Evolutionary conservation across 1,140 invertebrate species (phyloP).

Genomic region (Trichogramma pretiosum): DNA sequence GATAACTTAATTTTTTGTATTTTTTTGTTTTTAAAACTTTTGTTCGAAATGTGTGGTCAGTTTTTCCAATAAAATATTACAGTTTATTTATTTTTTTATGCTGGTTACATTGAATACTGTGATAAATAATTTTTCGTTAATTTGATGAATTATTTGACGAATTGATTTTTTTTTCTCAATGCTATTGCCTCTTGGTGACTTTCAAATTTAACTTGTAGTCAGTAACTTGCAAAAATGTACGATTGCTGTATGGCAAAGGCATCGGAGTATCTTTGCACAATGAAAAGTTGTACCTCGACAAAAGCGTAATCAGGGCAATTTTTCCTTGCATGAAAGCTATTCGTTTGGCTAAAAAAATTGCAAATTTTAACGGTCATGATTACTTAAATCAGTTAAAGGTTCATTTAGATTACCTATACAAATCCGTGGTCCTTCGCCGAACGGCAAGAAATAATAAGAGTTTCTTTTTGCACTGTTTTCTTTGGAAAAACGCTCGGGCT

Average conservation of each 20-base stretch:
- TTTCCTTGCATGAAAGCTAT: constrained; percentile 43
- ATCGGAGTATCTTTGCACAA: constrained; percentile 9
- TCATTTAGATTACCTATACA: constrained; percentile 42
- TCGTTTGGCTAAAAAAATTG: constrained; percentile 24
- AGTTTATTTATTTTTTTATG: too few relatives aligned
- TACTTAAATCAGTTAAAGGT: neutral
- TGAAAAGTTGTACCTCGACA: constrained; percentile 20
- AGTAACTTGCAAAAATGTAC: neutral
- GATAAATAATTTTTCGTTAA: neutral
- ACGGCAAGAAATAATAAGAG: constrained; percentile 45
- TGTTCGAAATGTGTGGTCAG: too few relatives aligned
- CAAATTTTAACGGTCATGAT: neutral
- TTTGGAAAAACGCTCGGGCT: constrained; percentile 51
- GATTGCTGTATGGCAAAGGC: constrained; percentile 2
- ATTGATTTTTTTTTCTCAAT: neutral
- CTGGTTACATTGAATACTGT: neutral
- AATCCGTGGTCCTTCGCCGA: constrained; percentile 51
- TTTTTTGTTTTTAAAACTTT: too few relatives aligned
- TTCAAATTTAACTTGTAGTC: neutral
- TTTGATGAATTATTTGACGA: neutral
- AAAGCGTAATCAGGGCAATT: constrained; percentile 36
- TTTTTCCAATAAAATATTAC: too few relatives aligned
- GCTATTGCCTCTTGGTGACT: neutral
- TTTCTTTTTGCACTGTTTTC: constrained; percentile 35
- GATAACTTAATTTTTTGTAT: too few relatives aligned